A percentile compares a stretch with the other conserved stretches of the same genome.
Evolutionary conservation across 1,140 invertebrate species (phyloP).

Genomic region (Hetaerina americana): DNA sequence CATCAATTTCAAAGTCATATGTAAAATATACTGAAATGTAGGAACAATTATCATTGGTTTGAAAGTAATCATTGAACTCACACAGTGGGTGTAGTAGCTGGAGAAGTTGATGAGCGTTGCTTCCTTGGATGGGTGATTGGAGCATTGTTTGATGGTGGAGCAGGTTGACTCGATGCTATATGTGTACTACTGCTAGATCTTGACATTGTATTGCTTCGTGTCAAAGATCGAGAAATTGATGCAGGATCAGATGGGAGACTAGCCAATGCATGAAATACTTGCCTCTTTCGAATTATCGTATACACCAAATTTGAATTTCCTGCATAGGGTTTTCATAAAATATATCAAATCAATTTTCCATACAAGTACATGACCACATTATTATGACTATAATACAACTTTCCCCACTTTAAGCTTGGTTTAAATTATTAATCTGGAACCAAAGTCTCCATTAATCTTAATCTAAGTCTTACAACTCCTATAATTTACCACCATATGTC

Average conservation of each 20-base stretch:
- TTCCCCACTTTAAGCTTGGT: too few relatives aligned
- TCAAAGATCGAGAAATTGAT: slow-evolving; percentile 74
- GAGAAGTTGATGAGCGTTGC: slow-evolving; percentile 20
- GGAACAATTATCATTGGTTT: too few relatives aligned
- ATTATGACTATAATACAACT: too few relatives aligned
- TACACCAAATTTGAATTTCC: slow-evolving; percentile 97
- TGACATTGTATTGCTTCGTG: slow-evolving; percentile 30
- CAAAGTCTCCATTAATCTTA: too few relatives aligned
- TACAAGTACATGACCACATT: too few relatives aligned
- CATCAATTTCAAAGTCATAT: too few relatives aligned
- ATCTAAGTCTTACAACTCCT: too few relatives aligned
- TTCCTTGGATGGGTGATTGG: slow-evolving; percentile 13
- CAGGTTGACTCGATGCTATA: slow-evolving; percentile 5
- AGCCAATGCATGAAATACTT: slow-evolving; percentile 92
- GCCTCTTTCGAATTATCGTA: slow-evolving; percentile 94
- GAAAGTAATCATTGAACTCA: too few relatives aligned
- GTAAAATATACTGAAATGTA: too few relatives aligned
- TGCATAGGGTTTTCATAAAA: slow-evolving; percentile 25
- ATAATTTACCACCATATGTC: too few relatives aligned
- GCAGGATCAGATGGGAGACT: slow-evolving; percentile 88
- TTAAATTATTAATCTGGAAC: too few relatives aligned
- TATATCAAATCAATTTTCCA: too few relatives aligned
- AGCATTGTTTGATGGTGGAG: slow-evolving; percentile 3
- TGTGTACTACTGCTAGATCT: neutral
- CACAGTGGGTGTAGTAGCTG: slow-evolving; percentile 20